Percentiles rank a stretch among this genome's conserved stretches.
phyloP scores from a whole-genome alignment of 2,888 invertebrate genomes.

The Panopea generosa region DNA sequence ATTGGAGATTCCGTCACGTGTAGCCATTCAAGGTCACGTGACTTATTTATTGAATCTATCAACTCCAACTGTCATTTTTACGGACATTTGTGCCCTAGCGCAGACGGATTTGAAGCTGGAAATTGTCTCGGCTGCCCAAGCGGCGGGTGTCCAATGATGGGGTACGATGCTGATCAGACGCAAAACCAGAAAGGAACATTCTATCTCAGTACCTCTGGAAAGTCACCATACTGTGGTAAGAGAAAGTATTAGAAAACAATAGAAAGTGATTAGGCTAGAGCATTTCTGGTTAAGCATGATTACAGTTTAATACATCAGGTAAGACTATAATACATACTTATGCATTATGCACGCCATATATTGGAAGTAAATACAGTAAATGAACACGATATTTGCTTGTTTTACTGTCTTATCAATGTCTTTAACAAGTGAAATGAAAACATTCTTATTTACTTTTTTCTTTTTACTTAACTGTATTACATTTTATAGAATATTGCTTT shows the following conservation, averaged over 20 bases:
- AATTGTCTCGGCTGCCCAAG: constrained; percentile 69
- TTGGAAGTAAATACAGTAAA: too few relatives aligned
- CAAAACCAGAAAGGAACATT: constrained; percentile 60
- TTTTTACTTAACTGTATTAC: too few relatives aligned
- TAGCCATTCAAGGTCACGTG: constrained; percentile 67
- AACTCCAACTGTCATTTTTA: constrained; percentile 69
- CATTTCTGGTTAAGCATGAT: too few relatives aligned
- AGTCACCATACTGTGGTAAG: constrained; percentile 73
- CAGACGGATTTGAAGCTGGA: constrained; percentile 66
- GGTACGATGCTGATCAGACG: constrained; percentile 67
- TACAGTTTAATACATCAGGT: too few relatives aligned
- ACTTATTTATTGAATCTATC: constrained; percentile 70
- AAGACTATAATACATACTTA: too few relatives aligned
- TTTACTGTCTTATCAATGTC: background rate
- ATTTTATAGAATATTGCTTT: too few relatives aligned
- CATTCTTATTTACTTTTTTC: too few relatives aligned
- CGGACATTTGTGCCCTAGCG: constrained; percentile 62
- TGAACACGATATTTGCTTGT: background rate
- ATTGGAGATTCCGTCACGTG: constrained; percentile 60
- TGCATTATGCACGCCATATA: too few relatives aligned
- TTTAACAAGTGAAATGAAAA: too few relatives aligned
- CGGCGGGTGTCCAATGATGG: constrained; percentile 74
- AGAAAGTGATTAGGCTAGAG: too few relatives aligned
- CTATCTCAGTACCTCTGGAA: constrained; percentile 72
- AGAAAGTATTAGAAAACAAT: background rate